Conservation (phyloP, 2,797 vertebrate species). For the Chaetodon trifasciatus region DNA sequence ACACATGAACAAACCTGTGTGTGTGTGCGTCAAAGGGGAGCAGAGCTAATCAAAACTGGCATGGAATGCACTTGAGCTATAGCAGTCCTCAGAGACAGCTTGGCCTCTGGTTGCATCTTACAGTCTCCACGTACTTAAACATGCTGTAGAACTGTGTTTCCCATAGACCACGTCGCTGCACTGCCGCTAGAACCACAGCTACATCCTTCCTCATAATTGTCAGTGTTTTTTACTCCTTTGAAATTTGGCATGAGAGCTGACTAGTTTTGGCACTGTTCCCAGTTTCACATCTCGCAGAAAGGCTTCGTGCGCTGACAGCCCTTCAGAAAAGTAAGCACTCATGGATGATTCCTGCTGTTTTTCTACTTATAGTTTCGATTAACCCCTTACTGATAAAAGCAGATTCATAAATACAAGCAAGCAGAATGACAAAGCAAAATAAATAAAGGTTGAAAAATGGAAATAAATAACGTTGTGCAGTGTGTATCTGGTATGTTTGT, state of each 20-base stretch:
- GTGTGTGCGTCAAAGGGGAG: constrained; percentile 32
- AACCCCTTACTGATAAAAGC: constrained; percentile 61
- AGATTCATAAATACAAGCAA: constrained; percentile 67
- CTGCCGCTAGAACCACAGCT: constrained; percentile 48
- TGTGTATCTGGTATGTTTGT: constrained; percentile 24
- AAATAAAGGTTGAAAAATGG: constrained; percentile 31
- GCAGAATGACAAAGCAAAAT: constrained; percentile 51
- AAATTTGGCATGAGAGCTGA: constrained; percentile 70
- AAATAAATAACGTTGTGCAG: constrained; percentile 40
- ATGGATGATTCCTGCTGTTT: constrained; percentile 56
- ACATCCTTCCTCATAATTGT: constrained; percentile 47
- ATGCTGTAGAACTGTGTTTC: constrained; percentile 19
- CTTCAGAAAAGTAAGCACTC: constrained; percentile 63
- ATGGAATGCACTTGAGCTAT: constrained; percentile 57
- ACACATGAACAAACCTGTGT: constrained; percentile 39
- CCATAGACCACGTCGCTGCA: constrained; percentile 26
- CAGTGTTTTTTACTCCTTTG: constrained; percentile 50
- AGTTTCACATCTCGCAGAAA: constrained; percentile 64
- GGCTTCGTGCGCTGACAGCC: constrained; percentile 61
- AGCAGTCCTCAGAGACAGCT: constrained; percentile 40
- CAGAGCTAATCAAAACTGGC: constrained; percentile 51
- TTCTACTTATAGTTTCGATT: constrained; percentile 51
- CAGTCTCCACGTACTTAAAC: not conserved
- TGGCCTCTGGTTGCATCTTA: constrained; percentile 34
- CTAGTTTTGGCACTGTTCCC: constrained; percentile 69